phyloP scores from a whole-genome alignment of 1,140 invertebrate genomes.

The Aphelenchoides besseyi region DNA sequence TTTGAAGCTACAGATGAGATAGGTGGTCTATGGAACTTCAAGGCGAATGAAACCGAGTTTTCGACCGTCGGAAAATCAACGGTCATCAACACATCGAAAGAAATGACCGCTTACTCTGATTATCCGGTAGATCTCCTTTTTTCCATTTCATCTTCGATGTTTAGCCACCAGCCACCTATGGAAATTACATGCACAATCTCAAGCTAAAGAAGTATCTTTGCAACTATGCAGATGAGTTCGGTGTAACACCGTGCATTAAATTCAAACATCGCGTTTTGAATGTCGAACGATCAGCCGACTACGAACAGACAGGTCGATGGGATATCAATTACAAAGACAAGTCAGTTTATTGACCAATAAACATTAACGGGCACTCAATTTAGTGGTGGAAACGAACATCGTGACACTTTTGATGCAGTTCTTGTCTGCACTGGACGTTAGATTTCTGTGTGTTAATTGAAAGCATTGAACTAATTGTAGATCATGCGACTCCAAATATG shows the following conservation, averaged over 20 bases:
- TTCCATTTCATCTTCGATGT: constrained; percentile 63
- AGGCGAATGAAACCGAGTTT: constrained; percentile 30
- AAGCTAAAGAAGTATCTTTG: constrained; percentile 41
- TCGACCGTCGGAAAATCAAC: constrained; percentile 63
- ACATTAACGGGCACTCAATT: constrained; percentile 13
- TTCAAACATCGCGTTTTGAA: constrained; percentile 57
- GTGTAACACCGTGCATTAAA: constrained; percentile 60
- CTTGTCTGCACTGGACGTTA: constrained; percentile 56
- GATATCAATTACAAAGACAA: constrained; percentile 27
- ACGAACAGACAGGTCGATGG: constrained; percentile 43
- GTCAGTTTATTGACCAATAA: too few relatives aligned
- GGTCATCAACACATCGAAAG: constrained; percentile 66
- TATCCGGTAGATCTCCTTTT: constrained; percentile 64
- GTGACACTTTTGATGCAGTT: constrained; percentile 63
- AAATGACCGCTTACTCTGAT: constrained; percentile 66
- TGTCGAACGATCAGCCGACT: constrained; percentile 30
- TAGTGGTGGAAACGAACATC: constrained; percentile 28
- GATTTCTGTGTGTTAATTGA: too few relatives aligned
- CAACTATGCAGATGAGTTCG: constrained; percentile 62
- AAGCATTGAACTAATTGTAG: too few relatives aligned
- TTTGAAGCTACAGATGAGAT: constrained; percentile 62
- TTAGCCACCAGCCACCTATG: too few relatives aligned
- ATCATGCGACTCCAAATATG: constrained; percentile 61
- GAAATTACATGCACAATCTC: neutral
- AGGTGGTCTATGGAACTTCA: constrained; percentile 61